Evolutionary conservation across 2,888 invertebrate species (phyloP).

Genomic region (Oscheius sp.): DNA sequence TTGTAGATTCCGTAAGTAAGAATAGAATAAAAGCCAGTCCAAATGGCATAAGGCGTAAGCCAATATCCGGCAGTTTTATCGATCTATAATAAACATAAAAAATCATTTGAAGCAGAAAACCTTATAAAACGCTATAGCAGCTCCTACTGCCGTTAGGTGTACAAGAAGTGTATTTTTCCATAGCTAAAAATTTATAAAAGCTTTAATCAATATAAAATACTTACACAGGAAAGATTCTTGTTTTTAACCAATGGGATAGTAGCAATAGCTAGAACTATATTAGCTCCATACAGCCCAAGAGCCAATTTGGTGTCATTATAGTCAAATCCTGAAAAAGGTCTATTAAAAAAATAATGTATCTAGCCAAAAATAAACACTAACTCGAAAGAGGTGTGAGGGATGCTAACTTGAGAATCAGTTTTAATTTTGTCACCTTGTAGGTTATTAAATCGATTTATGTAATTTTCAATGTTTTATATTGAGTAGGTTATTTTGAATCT

Average conservation of each 20-base stretch:
- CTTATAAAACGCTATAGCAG: slow-evolving; percentile 61
- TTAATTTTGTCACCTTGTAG: no score
- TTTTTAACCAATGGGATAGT: slow-evolving; percentile 60
- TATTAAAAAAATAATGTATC: background rate
- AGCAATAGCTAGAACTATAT: slow-evolving; percentile 47
- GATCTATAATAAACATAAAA: slow-evolving; percentile 50
- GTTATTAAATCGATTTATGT: no score
- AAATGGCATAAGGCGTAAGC: slow-evolving; percentile 57
- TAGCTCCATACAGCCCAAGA: slow-evolving; percentile 59
- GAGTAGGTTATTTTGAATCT: no score
- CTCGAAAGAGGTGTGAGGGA: no score
- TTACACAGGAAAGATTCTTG: slow-evolving; percentile 55
- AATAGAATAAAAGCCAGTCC: slow-evolving; percentile 61
- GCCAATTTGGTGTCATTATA: slow-evolving; percentile 64
- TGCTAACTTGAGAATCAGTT: no score
- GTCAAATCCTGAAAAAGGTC: slow-evolving; percentile 63
- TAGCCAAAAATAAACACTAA: no score
- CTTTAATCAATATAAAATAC: background rate
- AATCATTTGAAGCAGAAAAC: slow-evolving; percentile 22
- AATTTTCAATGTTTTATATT: no score
- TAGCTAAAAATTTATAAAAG: slow-evolving; percentile 40
- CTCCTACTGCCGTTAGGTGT: slow-evolving; percentile 55
- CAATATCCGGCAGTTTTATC: slow-evolving; percentile 60
- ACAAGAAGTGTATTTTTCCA: slow-evolving; percentile 55
- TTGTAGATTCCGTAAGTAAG: slow-evolving; percentile 55